Base-by-base conservation (phyloP, 2,113 vertebrate genomes). In the Setophaga kirtlandii region DNA sequence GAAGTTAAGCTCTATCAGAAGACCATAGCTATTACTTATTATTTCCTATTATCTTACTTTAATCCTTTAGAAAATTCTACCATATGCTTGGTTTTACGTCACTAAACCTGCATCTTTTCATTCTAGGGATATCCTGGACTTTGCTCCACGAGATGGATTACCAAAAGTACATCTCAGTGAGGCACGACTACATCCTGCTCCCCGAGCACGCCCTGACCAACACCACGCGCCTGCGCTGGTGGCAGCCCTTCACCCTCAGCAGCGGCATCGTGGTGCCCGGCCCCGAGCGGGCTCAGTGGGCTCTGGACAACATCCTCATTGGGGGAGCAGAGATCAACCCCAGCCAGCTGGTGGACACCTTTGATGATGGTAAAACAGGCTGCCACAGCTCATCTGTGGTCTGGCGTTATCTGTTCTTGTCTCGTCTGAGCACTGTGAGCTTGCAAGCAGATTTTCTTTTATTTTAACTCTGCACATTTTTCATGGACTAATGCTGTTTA, bases 131-230 rank as follows among this genome's bases (percentile, higher is more conserved):
- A 96, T 99, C 98, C 63, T 99, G 99, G 99, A 98, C 98, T 21
- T 97, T 99, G 90, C 99, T 99, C 42, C 99, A 99, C 33, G 99
- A 99, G 97, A 99, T 99, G 99, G 99, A 99, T 97, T 99, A 99
- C 94, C 98, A 99, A 39, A 99, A 99, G 96, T 99, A 99, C 39
- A 98, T 99, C 92, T 98, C 98, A 6, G 99, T 99, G 95, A 98
- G 99, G 85, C 98, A 99, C 8, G 99, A 99, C 96, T 99, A 99
- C 82, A 99, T 99, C 55, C 98, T 99, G 13, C 98, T 99, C 9
- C 99, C 99, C 0, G 99, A 99, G 89, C 98, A 96, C 2, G 98
- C 99, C 11, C 98, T 99, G 81, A 99, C 98, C 78, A 99, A 99
- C 37, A 98, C 99, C 19, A 99, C 99, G 2, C 98, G 99, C 31